phyloP scores from a whole-genome alignment of 2,888 invertebrate species.

The Trissonchulus latispiculum region DNA sequence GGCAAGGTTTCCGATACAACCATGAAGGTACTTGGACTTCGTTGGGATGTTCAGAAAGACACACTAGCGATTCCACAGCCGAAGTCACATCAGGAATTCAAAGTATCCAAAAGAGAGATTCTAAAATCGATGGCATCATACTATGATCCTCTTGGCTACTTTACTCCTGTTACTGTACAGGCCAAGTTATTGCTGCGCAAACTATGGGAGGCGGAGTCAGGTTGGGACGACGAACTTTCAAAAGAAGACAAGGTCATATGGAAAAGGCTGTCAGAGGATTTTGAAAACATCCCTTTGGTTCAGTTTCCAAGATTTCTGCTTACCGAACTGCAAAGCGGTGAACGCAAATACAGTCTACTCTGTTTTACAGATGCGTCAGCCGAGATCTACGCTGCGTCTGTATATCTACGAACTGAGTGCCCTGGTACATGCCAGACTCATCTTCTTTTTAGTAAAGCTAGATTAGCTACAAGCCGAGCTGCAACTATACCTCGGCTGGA shows the following conservation, averaged over 20 bases:
- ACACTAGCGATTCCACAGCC: not conserved
- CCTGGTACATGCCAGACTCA: not conserved
- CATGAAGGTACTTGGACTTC: slow-evolving; percentile 20
- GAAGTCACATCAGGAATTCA: not conserved
- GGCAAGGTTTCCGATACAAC: not conserved
- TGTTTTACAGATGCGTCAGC: slow-evolving; percentile 31
- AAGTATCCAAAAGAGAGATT: slow-evolving; percentile 25
- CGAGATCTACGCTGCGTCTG: slow-evolving; percentile 28
- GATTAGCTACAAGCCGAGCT: slow-evolving; percentile 30
- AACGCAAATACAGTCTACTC: slow-evolving; percentile 18
- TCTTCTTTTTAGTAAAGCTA: slow-evolving; percentile 26
- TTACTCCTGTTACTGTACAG: slow-evolving; percentile 24
- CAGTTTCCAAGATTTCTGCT: not conserved
- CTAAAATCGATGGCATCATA: slow-evolving; percentile 27
- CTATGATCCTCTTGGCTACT: slow-evolving; percentile 31
- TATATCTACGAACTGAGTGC: slow-evolving; percentile 26
- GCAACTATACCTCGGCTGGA: slow-evolving; percentile 29
- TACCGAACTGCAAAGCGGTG: not conserved
- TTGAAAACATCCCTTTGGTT: not conserved
- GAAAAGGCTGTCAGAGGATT: not conserved
- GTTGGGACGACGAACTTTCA: slow-evolving; percentile 32
- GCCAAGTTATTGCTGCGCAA: slow-evolving; percentile 33
- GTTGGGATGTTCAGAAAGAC: slow-evolving; percentile 17
- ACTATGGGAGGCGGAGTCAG: slow-evolving; percentile 29
- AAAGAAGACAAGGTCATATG: not conserved